phyloP scores from a whole-genome alignment of 2,797 vertebrate species.

The Catamblyrhynchus diadema region DNA sequence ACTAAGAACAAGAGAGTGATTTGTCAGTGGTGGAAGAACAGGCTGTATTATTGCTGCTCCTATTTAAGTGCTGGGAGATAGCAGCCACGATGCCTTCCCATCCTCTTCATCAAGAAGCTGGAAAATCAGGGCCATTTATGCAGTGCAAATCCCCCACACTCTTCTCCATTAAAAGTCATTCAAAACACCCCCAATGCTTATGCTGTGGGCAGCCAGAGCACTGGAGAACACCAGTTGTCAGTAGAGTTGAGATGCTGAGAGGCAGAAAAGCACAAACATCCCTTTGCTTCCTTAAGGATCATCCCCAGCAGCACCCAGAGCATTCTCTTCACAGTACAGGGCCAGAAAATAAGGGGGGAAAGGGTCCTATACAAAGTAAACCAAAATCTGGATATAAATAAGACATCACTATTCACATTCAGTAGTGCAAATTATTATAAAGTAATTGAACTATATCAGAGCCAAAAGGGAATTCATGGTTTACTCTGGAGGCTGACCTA shows the following conservation, averaged over 20 bases:
- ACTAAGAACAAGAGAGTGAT: background rate
- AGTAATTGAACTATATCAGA: background rate
- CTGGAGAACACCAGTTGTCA: background rate
- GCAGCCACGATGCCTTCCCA: background rate
- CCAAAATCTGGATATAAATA: background rate
- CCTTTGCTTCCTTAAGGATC: background rate
- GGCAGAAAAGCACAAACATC: background rate
- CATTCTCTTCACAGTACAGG: background rate
- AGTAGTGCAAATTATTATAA: background rate
- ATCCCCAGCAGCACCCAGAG: background rate
- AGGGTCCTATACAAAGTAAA: background rate
- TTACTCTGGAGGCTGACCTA: background rate
- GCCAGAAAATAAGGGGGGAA: rapidly evolving
- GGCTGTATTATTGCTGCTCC: background rate
- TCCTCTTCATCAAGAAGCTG: background rate
- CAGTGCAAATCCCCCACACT: background rate
- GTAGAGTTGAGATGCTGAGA: background rate
- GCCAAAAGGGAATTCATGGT: background rate
- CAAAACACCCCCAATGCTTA: background rate
- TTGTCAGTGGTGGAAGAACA: background rate
- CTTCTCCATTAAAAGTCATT: background rate
- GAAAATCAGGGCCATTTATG: background rate
- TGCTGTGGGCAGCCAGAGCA: background rate
- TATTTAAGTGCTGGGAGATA: background rate
- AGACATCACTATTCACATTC: background rate